Percentiles rank a stretch among this genome's conserved stretches.
phyloP scores from a whole-genome alignment of 2,888 invertebrate species.

The Pterobdella sp. region DNA sequence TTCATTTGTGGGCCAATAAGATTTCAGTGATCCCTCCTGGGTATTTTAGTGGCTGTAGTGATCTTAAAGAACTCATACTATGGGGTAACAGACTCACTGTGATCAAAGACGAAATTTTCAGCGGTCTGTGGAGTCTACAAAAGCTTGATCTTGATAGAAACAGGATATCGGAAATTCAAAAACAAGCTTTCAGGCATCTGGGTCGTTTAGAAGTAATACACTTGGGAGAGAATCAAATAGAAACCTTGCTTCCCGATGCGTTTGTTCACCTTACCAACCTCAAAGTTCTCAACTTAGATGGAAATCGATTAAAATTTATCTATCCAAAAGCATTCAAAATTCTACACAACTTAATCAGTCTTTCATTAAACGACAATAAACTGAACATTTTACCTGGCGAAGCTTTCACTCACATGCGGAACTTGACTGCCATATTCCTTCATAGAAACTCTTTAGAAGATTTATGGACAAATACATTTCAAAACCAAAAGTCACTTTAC shows the following conservation, averaged over 20 bases:
- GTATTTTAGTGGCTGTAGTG: conserved; percentile 31
- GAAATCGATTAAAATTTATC: conserved; percentile 34
- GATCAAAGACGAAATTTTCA: conserved; percentile 33
- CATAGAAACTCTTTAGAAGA: conserved; percentile 34
- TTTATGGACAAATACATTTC: conserved; percentile 34
- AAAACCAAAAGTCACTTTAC: conserved; percentile 31
- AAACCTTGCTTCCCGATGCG: conserved; percentile 28
- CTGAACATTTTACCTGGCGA: conserved; percentile 33
- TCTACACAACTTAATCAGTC: conserved; percentile 31
- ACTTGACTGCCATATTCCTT: conserved; percentile 34
- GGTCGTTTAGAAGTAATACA: conserved; percentile 33
- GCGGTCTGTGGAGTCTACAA: conserved; percentile 33
- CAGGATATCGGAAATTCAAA: conserved; percentile 29
- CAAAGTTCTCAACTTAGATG: conserved; percentile 35
- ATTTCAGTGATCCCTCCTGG: conserved; percentile 33
- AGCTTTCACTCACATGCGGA: conserved; percentile 32
- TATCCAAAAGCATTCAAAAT: conserved; percentile 34
- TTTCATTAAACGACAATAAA: conserved; percentile 35
- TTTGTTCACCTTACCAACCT: conserved; percentile 34
- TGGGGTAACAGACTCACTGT: conserved; percentile 37
- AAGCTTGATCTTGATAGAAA: conserved; percentile 38
- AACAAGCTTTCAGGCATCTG: conserved; percentile 33
- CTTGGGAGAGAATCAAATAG: conserved; percentile 36
- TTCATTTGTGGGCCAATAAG: conserved; percentile 38
- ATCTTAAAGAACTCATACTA: conserved; percentile 35